Conservation (phyloP, 2,113 vertebrate genomes). For the Fregata magnificens region DNA sequence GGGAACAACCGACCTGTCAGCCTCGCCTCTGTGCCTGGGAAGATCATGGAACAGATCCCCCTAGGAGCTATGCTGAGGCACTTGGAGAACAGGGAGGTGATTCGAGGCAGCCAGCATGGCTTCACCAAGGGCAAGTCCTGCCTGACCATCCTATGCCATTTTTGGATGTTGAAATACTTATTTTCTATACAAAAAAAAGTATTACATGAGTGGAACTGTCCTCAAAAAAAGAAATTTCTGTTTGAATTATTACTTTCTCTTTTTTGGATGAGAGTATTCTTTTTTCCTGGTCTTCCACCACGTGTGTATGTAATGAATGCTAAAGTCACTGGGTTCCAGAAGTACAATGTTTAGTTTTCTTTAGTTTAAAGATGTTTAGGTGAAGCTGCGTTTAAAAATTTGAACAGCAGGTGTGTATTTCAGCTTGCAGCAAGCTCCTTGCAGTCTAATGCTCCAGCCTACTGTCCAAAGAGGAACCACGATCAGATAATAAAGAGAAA, state of each 20-base stretch:
- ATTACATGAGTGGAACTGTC: background rate
- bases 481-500: background rate
- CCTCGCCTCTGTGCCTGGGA: too few species aligned
- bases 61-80: too few species aligned
- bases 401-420: slow-evolving; percentile 1
- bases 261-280: background rate
- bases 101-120: too few species aligned
- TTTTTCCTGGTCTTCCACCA: background rate
- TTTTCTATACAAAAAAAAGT: background rate
- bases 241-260: background rate
- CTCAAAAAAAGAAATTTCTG: background rate
- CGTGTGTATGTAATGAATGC: background rate
- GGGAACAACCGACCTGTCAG: too few species aligned
- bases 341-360: background rate
- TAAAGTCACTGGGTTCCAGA: background rate
- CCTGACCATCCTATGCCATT: background rate
- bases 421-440: background rate
- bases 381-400: background rate
- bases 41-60: too few species aligned
- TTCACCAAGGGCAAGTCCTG: too few species aligned
- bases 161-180: background rate
- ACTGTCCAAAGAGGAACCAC: background rate
- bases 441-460: background rate
- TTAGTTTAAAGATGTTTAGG: slow-evolving; percentile 9
- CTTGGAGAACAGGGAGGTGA: too few species aligned